Base-by-base conservation (phyloP, 2,888 invertebrate species). In the Acrobasis repandana region DNA sequence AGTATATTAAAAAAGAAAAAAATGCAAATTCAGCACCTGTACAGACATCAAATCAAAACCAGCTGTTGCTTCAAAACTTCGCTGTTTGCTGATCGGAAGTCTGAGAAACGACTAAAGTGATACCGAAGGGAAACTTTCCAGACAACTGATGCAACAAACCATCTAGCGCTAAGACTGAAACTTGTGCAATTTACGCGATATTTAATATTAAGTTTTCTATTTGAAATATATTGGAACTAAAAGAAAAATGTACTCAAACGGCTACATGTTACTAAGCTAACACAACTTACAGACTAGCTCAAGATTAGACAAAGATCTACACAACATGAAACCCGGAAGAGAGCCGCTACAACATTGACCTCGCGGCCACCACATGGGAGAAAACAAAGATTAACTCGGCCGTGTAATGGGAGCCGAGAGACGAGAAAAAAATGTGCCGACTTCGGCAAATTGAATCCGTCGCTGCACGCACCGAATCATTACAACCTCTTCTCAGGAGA, bases 361-460 rank as follows among this genome's bases (percentile, higher is more conserved):
- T 49, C 49, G 36, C 16, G 38, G 36, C 34, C 36, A 34, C 58
- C 57, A 34, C 57, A 47, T 16, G 38, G 49, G 58, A 58, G 57
- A 58, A 58, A 58, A 49, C 58, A 14, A 20, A 58, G 49, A 58
- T 36, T 58, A 58, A 58, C 58, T 58, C 49, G 49, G 34, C 49
- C 58, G 50, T 58, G 58, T 58, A 50, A 58, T 58, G 38, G 49
- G 14, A 49, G 34, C 34, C 16, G 47, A 59, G 59, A 16, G 34
- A 46, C 48, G 18, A 33, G 60, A 47, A 56, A 61, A 56, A 38
- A 56, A 36, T 60, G 50, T 47, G 46, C 18, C 34, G 54, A 58
- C 33, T 56, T 63, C 49, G 48, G 60, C 20, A 49, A 60, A 63
- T 61, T 59, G 50, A 58, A 56, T 58, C 60, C 38, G 48, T 48